Evolutionary conservation across 1,140 invertebrate genomes (phyloP), one percentile per base, ranked within the genome.

Genomic region (Lycorma delicatula): DNA sequence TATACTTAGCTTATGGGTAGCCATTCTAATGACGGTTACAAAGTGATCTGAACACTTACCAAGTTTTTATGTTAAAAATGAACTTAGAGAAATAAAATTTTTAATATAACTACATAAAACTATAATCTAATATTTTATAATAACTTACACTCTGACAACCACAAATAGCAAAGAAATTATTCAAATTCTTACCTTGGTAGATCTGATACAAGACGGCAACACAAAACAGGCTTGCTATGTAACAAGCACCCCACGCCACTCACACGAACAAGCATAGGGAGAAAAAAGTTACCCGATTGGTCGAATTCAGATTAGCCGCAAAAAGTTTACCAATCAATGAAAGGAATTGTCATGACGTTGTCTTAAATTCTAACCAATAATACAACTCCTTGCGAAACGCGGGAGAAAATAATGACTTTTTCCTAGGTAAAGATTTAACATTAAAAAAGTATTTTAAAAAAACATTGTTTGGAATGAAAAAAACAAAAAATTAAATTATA

Each of bases 221-320:
- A 74, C 74, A n/a, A 76, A 76, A 76, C 77, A 78, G 78, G 22
- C 41, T 47, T 47, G 25, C 54, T 46, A 47, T 47, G 54, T 47
- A 47, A 47, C 27, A 38, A 47, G 74, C 18, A 77, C 76, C 78
- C 77, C 77, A 80, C 78, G 78, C 78, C 75, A 81, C 77, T 75
- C 70, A 74, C 74, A 75, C 75, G 70, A 71, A 75, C 72, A 72
- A 70, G 68, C 73, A 70, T 67, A 72, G 71, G 71, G 72, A 71
- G 73, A 76, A 74, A 72, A 70, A 69, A 64, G 53, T 52, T 53
- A 62, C 64, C 61, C 64, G 64, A 81, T 81, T 81, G 80, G 80
- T 66, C 66, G 67, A 71, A 71, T 80, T 79, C 69, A 72, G 78
- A 81, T 76, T 74, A 75, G 72, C 74, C 80, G 79, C 78, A 77